These are phyloP conservation scores for Trachurus trachurus DNA, from an alignment of 2,797 vertebrate species.

Conservation along the genomic window DNA sequence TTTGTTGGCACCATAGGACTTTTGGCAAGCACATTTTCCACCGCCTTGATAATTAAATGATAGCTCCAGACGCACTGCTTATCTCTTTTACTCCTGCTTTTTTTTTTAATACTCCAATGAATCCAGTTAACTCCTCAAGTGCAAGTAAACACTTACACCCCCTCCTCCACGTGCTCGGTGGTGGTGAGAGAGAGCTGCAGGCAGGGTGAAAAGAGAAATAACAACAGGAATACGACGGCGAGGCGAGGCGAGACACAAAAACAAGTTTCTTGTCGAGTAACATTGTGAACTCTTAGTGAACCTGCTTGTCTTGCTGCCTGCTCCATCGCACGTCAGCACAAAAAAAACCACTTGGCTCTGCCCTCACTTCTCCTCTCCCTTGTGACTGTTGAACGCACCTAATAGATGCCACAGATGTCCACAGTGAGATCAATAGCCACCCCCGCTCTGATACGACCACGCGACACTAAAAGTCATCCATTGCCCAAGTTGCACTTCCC, in stretches of 20 bases:
- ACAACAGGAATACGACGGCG: constrained; percentile 16
- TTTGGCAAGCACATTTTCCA: constrained; percentile 54
- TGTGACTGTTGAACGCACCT: constrained; percentile 42
- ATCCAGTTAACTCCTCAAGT: constrained; percentile 37
- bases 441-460: constrained; percentile 21
- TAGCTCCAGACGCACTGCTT: constrained; percentile 48
- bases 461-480: constrained; percentile 16
- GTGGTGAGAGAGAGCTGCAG: not conserved
- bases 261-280: constrained; percentile 50
- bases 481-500: constrained; percentile 50
- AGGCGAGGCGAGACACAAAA: constrained; percentile 37
- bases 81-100: constrained; percentile 42
- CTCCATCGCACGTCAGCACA: constrained; percentile 43
- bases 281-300: constrained; percentile 76
- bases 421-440: constrained; percentile 68
- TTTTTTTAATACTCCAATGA: constrained; percentile 24
- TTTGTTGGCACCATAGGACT: constrained; percentile 51
- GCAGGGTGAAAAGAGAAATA: not conserved
- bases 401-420: constrained; percentile 73
- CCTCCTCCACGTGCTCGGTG: not conserved
- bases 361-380: constrained; percentile 60
- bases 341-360: constrained; percentile 38
- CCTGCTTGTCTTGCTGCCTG: constrained; percentile 58
- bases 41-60: constrained; percentile 60
- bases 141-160: constrained; percentile 31